A percentile compares a stretch with the other conserved stretches of the same genome.
These are phyloP conservation scores for Mycalesis mineus DNA, from an alignment of 2,888 invertebrate species.

Conservation along the genomic window DNA sequence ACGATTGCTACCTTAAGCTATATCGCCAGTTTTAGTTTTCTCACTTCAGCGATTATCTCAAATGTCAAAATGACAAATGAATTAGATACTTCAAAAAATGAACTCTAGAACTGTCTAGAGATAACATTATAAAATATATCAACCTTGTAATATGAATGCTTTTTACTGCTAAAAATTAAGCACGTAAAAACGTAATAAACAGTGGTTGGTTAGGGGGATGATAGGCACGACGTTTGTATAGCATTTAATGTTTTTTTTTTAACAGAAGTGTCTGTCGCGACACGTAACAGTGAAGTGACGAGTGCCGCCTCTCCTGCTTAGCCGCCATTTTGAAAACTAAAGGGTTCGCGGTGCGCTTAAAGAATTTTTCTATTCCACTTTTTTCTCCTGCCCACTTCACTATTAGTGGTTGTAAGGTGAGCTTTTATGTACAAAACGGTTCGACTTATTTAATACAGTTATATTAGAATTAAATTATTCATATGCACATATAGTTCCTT, in stretches of 20 bases:
- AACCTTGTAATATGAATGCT: neutral
- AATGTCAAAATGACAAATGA: too few relatives aligned
- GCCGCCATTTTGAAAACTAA: slow-evolving; percentile 55
- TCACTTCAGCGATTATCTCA: too few relatives aligned
- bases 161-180: slow-evolving; percentile 1
- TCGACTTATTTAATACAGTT: slow-evolving; percentile 5
- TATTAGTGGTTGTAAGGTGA: slow-evolving; percentile 34
- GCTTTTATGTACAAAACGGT: slow-evolving; percentile 21
- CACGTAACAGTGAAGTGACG: slow-evolving; percentile 46
- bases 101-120: too few relatives aligned
- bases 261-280: slow-evolving; percentile 48
- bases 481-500: too few relatives aligned
- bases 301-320: slow-evolving; percentile 45
- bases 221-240: slow-evolving; percentile 16
- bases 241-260: slow-evolving; percentile 32
- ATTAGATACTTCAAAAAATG: too few relatives aligned
- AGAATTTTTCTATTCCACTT: slow-evolving; percentile 41
- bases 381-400: slow-evolving; percentile 37
- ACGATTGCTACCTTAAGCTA: too few relatives aligned
- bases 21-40: too few relatives aligned
- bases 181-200: slow-evolving; percentile 13
- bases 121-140: too few relatives aligned
- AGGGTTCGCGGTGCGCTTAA: slow-evolving; percentile 44
- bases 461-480: neutral
- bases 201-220: slow-evolving; percentile 18